These are phyloP conservation scores for Podabrus alpinus DNA, from an alignment of 2,888 invertebrate genomes.

Conservation along the genomic window DNA sequence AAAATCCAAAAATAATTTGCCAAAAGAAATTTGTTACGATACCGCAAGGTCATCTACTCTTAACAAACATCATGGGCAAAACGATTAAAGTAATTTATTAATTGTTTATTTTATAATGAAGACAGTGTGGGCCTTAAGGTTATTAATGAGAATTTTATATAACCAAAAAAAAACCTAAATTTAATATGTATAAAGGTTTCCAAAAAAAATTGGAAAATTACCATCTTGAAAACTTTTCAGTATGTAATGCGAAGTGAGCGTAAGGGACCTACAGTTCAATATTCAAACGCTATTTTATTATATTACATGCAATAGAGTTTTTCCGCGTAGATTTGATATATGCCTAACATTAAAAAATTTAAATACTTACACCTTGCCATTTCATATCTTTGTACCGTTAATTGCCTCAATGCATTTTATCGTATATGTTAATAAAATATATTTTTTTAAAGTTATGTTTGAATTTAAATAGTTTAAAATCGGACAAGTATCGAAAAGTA, in stretches of 20 bases:
- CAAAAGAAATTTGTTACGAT: neutral
- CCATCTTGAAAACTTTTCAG: too few species aligned
- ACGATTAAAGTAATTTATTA: neutral
- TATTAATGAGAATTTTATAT: neutral
- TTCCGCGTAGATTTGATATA: too few species aligned
- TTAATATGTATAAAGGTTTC: neutral
- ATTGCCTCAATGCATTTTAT: slow-evolving; percentile 8
- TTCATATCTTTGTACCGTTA: slow-evolving; percentile 12
- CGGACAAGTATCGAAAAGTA: neutral
- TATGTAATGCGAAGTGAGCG: too few species aligned
- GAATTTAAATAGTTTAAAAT: neutral
- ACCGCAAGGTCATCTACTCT: neutral
- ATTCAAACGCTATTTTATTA: too few species aligned
- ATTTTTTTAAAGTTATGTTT: neutral
- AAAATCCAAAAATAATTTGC: neutral
- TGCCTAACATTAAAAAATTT: neutral
- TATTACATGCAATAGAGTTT: too few species aligned
- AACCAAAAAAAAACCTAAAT: neutral
- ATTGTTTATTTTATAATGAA: neutral
- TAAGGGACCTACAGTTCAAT: neutral
- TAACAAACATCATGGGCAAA: neutral
- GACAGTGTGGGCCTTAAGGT: neutral
- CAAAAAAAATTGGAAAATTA: neutral
- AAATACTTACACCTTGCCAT: slow-evolving; percentile 11
- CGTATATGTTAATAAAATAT: neutral